These are phyloP conservation scores for Tinea pellionella DNA, from an alignment of 2,888 invertebrate genomes.

Conservation along the genomic window DNA sequence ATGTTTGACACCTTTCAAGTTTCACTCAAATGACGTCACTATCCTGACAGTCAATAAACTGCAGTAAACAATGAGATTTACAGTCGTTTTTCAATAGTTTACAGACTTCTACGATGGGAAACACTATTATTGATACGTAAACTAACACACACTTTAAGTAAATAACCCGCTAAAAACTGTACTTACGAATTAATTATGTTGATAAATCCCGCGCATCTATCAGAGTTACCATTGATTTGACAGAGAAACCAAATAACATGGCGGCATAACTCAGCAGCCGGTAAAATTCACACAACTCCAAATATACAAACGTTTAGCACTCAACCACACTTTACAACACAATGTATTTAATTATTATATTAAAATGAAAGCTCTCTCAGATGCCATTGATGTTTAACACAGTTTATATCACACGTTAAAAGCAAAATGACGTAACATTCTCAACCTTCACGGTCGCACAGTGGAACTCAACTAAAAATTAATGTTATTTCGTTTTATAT, in stretches of 20 bases:
- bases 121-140: not conserved
- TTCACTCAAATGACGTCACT: constrained; percentile 53
- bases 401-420: constrained; percentile 56
- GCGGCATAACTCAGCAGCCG: constrained; percentile 66
- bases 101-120: not conserved
- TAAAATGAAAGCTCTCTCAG: not conserved
- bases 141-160: not conserved
- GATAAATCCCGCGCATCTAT: constrained; percentile 30
- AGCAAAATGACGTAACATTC: constrained; percentile 68
- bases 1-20: not conserved
- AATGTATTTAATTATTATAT: constrained; percentile 25
- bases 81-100: constrained; percentile 15
- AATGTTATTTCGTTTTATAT: constrained; percentile 22
- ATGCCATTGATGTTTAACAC: constrained; percentile 27
- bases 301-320: constrained; percentile 14
- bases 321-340: constrained; percentile 30
- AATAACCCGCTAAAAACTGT: not conserved
- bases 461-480: constrained; percentile 40
- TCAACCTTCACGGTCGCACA: constrained; percentile 69
- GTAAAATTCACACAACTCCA: constrained; percentile 32
- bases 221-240: constrained; percentile 39
- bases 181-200: constrained; percentile 34
- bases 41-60: constrained; percentile 61
- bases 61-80: constrained; percentile 49
- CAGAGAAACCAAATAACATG: constrained; percentile 68